Evolutionary conservation across 1,140 invertebrate genomes (phyloP), one percentile per base, ranked within the genome.

Genomic region (Vollenhovia emeryi): DNA sequence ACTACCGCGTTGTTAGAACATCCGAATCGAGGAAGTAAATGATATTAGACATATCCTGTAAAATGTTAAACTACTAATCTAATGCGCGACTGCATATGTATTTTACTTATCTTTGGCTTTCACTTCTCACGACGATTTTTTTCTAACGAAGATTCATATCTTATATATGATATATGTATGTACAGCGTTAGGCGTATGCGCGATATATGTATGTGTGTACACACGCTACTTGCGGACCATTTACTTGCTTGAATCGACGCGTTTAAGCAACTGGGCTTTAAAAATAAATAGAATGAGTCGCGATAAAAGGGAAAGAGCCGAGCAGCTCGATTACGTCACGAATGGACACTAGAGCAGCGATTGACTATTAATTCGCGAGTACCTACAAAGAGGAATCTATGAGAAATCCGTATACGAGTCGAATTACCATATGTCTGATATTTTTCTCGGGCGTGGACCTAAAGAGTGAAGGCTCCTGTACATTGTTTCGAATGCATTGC

Each of bases 11-110:
- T 57, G 24, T 75, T 62, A 64, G 3, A 78, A 66, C 11, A 33
- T 66, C 11, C 18, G 30, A 50, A 24, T 66, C 30, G 8, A 50
- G 27, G 27, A 48, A 3, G 36, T 48, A 24, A 50, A 48, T n/a
- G 43, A 62, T 33, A 45, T 24, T 45, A 76, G 30, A 78, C 13
- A 50, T 75, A 40, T 9, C 27, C 66, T 50, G 59, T 76, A 45
- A 78, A 45, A 66, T 78, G 27, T 62, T 76, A 59, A 62, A 66
- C 74, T 78, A 50, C n/a, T 78, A 64, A 64, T 45, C 8, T 78
- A 78, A 62, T 13, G 43, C 7, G n/a, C 27, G 50, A 78, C 18
- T 76, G 48, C 59, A 48, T 62, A 18, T 57, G 13, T 50, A 66
- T 9, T 48, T 43, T 45, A 66, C 40, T 21, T 66, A 43, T 2